A percentile compares a stretch with the other conserved stretches of the same genome.
These are phyloP conservation scores for Brachionus asplanchnoidis DNA, from an alignment of 1,140 invertebrate species.

Conservation along the genomic window DNA sequence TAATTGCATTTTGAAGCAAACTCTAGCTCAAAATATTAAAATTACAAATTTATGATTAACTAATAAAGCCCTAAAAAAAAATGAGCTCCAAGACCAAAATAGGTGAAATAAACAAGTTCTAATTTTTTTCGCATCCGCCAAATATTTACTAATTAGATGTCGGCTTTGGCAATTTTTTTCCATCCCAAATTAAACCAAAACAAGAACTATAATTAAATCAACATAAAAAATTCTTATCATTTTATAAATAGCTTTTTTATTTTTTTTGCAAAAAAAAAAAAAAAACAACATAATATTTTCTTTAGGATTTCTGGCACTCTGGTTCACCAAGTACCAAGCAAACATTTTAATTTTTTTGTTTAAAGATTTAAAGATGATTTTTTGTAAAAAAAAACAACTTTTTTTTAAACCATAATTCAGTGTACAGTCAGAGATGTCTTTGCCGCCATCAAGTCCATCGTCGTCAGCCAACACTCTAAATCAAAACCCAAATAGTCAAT, in stretches of 20 bases:
- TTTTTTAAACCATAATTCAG: not conserved
- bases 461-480: not conserved
- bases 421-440: not conserved
- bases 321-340: not conserved
- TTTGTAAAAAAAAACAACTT: not conserved
- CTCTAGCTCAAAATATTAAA: not conserved
- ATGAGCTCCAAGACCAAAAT: not conserved
- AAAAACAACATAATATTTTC: not conserved
- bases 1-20: not conserved
- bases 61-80: not conserved
- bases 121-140: not conserved
- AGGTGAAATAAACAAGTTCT: not conserved
- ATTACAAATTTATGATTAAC: not conserved
- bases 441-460: not conserved
- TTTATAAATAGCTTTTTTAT: not conserved
- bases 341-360: not conserved
- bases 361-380: not conserved
- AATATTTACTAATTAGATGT: not conserved
- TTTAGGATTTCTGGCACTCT: not conserved
- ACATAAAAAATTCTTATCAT: constrained; percentile 30
- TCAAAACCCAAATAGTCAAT: not conserved
- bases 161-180: not conserved
- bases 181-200: not conserved
- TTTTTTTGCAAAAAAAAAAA: not conserved
- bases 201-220: not conserved